These are phyloP conservation scores for Dicyrtoma fusca DNA, from an alignment of 2,888 invertebrate genomes.

Conservation along the genomic window DNA sequence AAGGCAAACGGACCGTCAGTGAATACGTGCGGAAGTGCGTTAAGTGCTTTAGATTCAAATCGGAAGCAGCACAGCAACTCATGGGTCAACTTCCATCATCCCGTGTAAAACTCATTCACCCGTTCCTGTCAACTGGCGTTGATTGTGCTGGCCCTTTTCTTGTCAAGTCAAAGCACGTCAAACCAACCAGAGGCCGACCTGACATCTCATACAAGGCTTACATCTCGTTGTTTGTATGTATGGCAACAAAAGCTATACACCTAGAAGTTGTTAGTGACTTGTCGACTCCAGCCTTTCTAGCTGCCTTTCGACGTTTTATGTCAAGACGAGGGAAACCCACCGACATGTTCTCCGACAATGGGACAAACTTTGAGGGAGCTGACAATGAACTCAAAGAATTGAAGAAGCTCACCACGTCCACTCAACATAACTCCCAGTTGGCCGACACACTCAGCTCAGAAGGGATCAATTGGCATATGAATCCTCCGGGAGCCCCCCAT, in stretches of 20 bases:
- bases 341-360: background rate
- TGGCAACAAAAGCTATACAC: slow-evolving; percentile 57
- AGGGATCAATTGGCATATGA: background rate
- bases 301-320: slow-evolving; percentile 55
- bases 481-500: background rate
- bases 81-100: slow-evolving; percentile 3
- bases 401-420: background rate
- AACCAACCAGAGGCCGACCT: background rate
- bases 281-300: slow-evolving; percentile 57
- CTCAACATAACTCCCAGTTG: background rate
- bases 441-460: background rate
- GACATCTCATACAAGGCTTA: background rate
- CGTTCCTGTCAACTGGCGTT: slow-evolving; percentile 9
- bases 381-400: background rate
- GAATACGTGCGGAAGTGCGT: slow-evolving; percentile 29
- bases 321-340: slow-evolving; percentile 48
- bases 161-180: slow-evolving; percentile 35
- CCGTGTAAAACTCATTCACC: background rate
- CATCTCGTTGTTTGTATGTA: background rate
- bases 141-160: slow-evolving; percentile 37
- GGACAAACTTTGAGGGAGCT: background rate
- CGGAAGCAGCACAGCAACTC: background rate
- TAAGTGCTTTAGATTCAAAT: background rate
- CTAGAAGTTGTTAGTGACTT: slow-evolving; percentile 59
- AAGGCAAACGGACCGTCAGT: slow-evolving; percentile 50